A percentile compares a stretch with the other conserved stretches of the same genome.
Evolutionary conservation across 2,797 vertebrate species (phyloP).

Genomic region (Poeciliopsis presidionis): DNA sequence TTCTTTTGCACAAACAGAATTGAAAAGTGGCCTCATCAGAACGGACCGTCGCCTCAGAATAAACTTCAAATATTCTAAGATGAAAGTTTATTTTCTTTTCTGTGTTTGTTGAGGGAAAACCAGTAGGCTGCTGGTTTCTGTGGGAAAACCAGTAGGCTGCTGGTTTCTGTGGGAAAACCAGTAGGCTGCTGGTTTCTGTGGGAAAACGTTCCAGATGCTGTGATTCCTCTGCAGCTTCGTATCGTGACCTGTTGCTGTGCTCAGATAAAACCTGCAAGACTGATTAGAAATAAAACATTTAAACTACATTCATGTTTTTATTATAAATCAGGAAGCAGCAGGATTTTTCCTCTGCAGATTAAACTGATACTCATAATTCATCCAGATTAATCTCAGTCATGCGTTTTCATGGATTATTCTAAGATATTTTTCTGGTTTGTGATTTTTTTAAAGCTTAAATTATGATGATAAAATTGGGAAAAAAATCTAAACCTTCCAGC

Average conservation of each 20-base stretch:
- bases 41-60: constrained; percentile 38
- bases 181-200: too few relatives aligned
- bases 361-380: not conserved
- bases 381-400: not conserved
- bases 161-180: too few relatives aligned
- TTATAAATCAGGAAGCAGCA: not conserved
- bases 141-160: not conserved
- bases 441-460: not conserved
- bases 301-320: not conserved
- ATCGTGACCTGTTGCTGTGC: constrained; percentile 31
- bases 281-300: constrained; percentile 11
- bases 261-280: not conserved
- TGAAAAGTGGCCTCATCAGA: constrained; percentile 45
- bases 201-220: constrained; percentile 32
- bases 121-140: constrained; percentile 35
- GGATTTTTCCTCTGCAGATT: not conserved
- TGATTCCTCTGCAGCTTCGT: constrained; percentile 52
- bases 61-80: constrained; percentile 18
- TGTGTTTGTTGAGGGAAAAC: constrained; percentile 15
- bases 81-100: constrained; percentile 9
- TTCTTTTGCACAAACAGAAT: constrained; percentile 11
- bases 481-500: not conserved
- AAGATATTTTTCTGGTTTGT: not conserved
- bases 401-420: not conserved
- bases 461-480: not conserved